Evolutionary conservation across 2,113 vertebrate genomes (phyloP).

Genomic region (Ploceus nigricollis): DNA sequence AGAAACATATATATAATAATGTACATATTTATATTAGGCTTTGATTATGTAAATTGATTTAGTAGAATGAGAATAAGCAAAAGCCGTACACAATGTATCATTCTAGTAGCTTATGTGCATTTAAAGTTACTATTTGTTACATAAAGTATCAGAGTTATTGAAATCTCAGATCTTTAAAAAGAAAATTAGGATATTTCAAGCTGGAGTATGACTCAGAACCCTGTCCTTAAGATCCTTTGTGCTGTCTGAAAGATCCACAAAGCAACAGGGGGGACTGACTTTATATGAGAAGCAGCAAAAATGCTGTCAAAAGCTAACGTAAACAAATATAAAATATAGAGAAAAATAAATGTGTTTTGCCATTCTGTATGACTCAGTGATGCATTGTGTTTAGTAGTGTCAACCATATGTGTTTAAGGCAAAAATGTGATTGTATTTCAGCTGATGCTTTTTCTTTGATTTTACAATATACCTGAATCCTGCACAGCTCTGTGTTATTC

Average conservation of each 20-base stretch:
- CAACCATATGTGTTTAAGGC: constrained; percentile 20
- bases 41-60: background rate
- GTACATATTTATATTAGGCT: background rate
- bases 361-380: background rate
- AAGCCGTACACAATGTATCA: background rate
- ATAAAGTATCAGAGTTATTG: background rate
- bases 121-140: background rate
- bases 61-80: background rate
- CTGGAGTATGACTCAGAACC: background rate
- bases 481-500: background rate
- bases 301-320: background rate
- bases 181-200: background rate
- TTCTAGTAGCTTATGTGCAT: background rate
- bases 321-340: background rate
- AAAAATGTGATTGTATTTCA: background rate
- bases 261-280: background rate
- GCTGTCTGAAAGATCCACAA: background rate
- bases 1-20: no score
- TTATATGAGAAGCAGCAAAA: background rate
- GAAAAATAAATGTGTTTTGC: background rate
- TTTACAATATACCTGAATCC: background rate
- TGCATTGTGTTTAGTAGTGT: background rate
- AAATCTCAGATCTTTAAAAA: background rate
- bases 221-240: background rate
- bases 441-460: constrained; percentile 10